Conservation (phyloP, 2,113 vertebrate species). For the Cochlearius cochlearius region DNA sequence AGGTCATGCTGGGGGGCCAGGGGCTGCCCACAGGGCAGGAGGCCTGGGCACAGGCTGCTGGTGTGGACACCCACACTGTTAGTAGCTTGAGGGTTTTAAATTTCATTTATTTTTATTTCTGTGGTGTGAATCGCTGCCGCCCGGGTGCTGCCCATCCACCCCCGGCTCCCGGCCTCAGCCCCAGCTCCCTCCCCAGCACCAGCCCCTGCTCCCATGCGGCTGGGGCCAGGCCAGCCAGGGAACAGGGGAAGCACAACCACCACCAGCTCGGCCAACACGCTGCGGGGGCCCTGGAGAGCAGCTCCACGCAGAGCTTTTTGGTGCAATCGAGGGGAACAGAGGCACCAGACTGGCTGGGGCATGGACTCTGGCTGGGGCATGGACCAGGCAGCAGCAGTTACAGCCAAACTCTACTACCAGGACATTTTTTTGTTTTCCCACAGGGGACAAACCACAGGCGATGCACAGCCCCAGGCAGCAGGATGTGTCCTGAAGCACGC, state of each 20-base stretch:
- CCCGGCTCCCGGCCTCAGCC: rapidly evolving
- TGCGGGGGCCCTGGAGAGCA: neutral
- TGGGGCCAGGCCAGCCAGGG: neutral
- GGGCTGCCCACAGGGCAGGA: neutral
- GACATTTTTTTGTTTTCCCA: neutral
- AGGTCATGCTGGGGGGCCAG: neutral
- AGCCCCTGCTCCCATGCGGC: neutral
- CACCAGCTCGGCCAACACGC: neutral
- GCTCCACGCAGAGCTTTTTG: rapidly evolving
- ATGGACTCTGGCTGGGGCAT: neutral
- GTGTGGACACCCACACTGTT: rapidly evolving
- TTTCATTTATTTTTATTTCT: neutral
- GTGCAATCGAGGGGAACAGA: neutral
- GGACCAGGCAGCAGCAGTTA: neutral
- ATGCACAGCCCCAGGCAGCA: neutral
- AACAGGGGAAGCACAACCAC: neutral
- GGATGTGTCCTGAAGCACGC: neutral
- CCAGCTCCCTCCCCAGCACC: neutral
- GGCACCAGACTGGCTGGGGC: neutral
- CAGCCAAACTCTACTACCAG: neutral
- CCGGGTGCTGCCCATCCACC: neutral
- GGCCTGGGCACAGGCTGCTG: neutral
- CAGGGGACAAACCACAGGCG: rapidly evolving
- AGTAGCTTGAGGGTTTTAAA: neutral
- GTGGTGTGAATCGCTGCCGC: neutral